Evolutionary conservation across 2,797 vertebrate species (phyloP).

Genomic region (Bradypus variegatus): DNA sequence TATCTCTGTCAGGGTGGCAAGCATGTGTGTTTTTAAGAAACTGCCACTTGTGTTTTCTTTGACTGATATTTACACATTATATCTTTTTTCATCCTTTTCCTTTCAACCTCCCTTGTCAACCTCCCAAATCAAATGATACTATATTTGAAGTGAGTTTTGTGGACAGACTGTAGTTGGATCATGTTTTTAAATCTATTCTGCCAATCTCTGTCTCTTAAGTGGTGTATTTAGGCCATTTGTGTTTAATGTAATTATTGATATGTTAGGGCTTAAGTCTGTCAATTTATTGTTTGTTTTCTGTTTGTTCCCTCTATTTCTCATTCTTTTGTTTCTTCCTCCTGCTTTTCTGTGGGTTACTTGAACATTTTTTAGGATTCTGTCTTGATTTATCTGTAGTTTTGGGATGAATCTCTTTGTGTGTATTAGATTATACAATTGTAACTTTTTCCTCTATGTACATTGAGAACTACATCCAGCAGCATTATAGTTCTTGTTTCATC

Average conservation of each 20-base stretch:
- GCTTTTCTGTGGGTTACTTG: neutral
- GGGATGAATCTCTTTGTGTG: neutral
- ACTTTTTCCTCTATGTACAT: neutral
- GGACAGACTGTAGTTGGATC: neutral
- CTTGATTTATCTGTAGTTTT: neutral
- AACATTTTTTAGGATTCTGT: neutral
- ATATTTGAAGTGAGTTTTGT: constrained; percentile 18
- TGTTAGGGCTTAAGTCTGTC: neutral
- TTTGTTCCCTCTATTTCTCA: neutral
- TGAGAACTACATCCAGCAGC: neutral
- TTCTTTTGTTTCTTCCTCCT: neutral
- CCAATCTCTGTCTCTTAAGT: constrained; percentile 1
- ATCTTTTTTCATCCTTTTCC: neutral
- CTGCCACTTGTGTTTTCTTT: neutral
- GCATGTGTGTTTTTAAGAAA: neutral
- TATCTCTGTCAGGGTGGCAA: neutral
- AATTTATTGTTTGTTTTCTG: constrained; percentile 4
- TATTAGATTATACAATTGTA: constrained; percentile 1
- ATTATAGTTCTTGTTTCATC: constrained; percentile 23
- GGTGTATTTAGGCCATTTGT: neutral
- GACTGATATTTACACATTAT: neutral
- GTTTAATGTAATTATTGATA: constrained; percentile 25
- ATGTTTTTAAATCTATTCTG: neutral
- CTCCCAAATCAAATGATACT: neutral
- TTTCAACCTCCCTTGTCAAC: neutral